Evolutionary conservation across 2,797 vertebrate species (phyloP).

Genomic region (Philypnodon macrostomus): DNA sequence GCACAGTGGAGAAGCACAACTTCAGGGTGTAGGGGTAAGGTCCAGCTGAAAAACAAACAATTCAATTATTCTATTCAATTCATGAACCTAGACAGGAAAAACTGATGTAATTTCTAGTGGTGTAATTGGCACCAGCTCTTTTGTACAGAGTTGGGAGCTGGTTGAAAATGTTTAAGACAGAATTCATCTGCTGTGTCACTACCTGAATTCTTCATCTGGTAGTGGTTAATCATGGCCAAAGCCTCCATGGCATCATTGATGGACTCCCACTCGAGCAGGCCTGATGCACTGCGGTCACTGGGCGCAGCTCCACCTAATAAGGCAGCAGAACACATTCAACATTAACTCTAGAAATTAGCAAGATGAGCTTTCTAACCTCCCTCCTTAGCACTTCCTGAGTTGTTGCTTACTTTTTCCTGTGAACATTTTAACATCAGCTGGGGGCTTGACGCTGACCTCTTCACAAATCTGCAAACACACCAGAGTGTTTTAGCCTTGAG

Average conservation of each 20-base stretch:
- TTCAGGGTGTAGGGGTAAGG: conserved; percentile 93
- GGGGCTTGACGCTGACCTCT: conserved; percentile 86
- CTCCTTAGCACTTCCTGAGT: no score
- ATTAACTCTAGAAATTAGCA: no score
- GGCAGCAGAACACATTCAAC: not conserved
- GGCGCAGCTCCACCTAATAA: conserved; percentile 62
- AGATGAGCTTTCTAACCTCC: no score
- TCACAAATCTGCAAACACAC: conserved; percentile 81
- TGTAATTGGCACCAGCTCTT: no score
- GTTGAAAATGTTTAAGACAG: no score
- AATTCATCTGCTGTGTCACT: no score
- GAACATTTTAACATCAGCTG: conserved; percentile 89
- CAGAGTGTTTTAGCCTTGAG: no score
- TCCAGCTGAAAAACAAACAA: conserved; percentile 71
- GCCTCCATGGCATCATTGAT: conserved; percentile 94
- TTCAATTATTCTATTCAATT: no score
- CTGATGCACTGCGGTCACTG: conserved; percentile 91
- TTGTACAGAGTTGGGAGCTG: no score
- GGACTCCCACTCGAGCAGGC: conserved; percentile 91
- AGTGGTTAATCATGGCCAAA: conserved; percentile 89
- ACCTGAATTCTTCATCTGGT: conserved; percentile 96
- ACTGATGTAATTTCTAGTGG: no score
- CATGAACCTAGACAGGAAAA: not conserved
- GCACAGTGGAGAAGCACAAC: conserved; percentile 91
- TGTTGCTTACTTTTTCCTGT: conserved; percentile 89